Percentiles rank a stretch among this genome's conserved stretches.
These are phyloP conservation scores for Allacma fusca DNA, from an alignment of 2,888 invertebrate species.

Conservation along the genomic window DNA sequence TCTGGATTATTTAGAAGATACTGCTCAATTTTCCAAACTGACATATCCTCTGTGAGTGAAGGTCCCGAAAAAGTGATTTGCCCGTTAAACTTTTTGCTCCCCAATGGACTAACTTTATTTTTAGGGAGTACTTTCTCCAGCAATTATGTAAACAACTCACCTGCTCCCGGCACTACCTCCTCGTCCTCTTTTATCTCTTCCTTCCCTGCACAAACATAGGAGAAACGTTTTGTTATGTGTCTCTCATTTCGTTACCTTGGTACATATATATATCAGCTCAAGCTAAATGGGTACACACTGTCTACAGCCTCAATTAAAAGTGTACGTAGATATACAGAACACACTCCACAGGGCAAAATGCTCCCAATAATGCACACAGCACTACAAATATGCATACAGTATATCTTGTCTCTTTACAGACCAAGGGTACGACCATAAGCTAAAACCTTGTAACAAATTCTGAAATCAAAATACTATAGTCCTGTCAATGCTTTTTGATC, in stretches of 20 bases:
- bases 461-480: no score
- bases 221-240: not conserved
- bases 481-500: no score
- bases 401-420: no score
- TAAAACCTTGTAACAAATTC: no score
- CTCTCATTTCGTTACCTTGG: not conserved
- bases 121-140: not conserved
- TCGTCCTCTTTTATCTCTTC: conserved; percentile 34
- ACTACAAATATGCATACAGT: no score
- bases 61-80: not conserved
- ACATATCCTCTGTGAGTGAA: conserved; percentile 24
- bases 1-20: conserved; percentile 72
- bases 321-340: no score
- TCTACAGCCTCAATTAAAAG: no score
- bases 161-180: not conserved
- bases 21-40: conserved; percentile 65
- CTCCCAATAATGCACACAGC: no score
- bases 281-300: no score
- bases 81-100: not conserved
- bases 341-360: no score
- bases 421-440: no score
- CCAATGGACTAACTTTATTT: not conserved
- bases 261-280: no score
- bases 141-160: conserved; percentile 10
- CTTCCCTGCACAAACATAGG: conserved; percentile 25